Conservation (phyloP, 2,113 vertebrate genomes). For the Gallinago paraguaiae region DNA sequence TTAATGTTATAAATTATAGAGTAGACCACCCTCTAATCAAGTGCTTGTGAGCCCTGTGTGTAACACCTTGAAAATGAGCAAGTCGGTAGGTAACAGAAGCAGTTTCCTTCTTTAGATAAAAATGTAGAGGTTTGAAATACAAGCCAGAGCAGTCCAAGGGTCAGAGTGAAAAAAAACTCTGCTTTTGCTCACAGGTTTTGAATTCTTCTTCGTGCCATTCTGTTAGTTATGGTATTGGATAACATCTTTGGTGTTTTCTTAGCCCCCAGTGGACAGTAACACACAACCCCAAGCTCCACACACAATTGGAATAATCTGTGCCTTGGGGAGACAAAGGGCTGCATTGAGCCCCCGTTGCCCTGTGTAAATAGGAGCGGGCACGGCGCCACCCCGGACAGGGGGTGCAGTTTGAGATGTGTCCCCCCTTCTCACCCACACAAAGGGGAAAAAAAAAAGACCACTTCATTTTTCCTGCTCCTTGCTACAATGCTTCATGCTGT, state of each 20-base stretch:
- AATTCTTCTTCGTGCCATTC: constrained; percentile 26
- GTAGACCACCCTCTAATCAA: background rate
- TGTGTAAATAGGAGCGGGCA: background rate
- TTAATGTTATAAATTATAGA: background rate
- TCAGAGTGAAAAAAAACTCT: background rate
- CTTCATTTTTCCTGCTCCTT: background rate
- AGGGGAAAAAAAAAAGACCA: background rate
- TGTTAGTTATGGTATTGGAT: background rate
- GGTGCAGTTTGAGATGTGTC: background rate
- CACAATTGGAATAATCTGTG: background rate
- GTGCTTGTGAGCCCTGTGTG: background rate
- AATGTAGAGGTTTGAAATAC: background rate
- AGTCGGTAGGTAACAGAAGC: background rate
- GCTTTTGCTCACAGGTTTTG: constrained; percentile 1
- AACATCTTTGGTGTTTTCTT: constrained; percentile 5
- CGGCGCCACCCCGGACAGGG: background rate
- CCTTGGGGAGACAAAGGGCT: background rate
- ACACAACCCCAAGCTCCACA: background rate
- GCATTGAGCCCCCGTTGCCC: background rate
- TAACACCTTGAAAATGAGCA: constrained; percentile 32
- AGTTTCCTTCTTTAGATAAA: background rate
- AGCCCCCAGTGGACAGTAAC: constrained; percentile 13
- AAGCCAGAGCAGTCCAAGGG: background rate
- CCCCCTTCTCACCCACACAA: background rate
- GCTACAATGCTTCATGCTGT: background rate